Base-by-base conservation (phyloP, 2,113 vertebrate species). In the Cryptomyrus ogoouensis region DNA sequence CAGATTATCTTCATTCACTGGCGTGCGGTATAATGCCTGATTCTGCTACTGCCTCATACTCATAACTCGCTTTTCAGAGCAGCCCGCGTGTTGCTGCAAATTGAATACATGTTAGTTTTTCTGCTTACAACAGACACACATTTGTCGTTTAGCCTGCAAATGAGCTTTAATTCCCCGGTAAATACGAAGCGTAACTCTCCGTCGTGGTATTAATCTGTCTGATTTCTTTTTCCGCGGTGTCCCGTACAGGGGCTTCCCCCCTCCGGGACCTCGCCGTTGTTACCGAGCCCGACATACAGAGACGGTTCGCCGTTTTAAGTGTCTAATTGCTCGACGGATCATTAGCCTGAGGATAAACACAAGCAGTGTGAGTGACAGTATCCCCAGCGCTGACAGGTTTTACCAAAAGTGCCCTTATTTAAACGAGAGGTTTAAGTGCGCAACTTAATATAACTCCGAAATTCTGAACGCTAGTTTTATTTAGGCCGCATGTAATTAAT, bases 81-180 rank as follows among this genome's bases (percentile, higher is more conserved):
- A 83, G 17, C 15, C 17, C 19, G 44, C 19, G 44, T 84, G 44
- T 47, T 47, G 21, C 21, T 19, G 49, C 50, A 87, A 87, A 87
- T 87, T 87, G 47, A 87, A 87, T 52, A 35, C 44, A 85, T 49
- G 47, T 47, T 86, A 49, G 47, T 49, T 86, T 86, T 53, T 87
- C 85, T 27, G 3, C 85, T 87, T 87, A 52, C 46, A 84, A 80
- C 83, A 84, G 19, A 17, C 83, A 46, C 39, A 83, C 83, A 84
- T 44, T 84, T 84, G 83, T 21, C 42, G 19, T 84, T 21, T 47
- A 47, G 83, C 44, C 44, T 84, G 12, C 21, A 84, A 47, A 84
- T 84, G 42, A 84, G 83, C 24, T 84, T 84, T 7, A 42, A 84
- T 84, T 84, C 44, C 35, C 83, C 83, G 24, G 19, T 85, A 85